Percentiles rank a stretch among this genome's conserved stretches.
These are phyloP conservation scores for Mythimna ferrago DNA, from an alignment of 2,888 invertebrate species.

Conservation along the genomic window DNA sequence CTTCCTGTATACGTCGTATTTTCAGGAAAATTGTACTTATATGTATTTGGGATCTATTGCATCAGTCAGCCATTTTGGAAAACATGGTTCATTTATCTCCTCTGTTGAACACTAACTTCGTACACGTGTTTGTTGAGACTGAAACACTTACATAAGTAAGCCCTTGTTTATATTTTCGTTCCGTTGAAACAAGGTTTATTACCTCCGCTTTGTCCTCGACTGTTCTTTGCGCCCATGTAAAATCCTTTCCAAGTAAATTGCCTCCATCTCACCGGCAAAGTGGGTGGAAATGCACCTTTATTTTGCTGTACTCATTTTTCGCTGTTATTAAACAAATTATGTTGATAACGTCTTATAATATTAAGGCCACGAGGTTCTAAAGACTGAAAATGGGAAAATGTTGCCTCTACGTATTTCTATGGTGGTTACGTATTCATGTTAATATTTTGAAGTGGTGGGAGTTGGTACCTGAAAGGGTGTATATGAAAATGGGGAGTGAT, in stretches of 20 bases:
- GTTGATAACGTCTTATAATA: conserved; percentile 58
- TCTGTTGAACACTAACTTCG: conserved; percentile 36
- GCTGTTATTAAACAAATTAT: conserved; percentile 67
- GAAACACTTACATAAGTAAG: conserved; percentile 57
- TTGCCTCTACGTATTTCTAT: conserved; percentile 40
- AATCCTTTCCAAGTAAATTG: conserved; percentile 82
- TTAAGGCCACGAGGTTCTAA: conserved; percentile 52
- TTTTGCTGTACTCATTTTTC: conserved; percentile 70
- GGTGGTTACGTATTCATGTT: conserved; percentile 49
- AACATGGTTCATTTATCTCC: conserved; percentile 16
- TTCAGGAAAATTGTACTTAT: conserved; percentile 10
- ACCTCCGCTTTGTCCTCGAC: conserved; percentile 79
- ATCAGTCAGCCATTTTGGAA: conserved; percentile 30
- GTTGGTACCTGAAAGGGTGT: conserved; percentile 68
- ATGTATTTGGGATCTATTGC: background rate
- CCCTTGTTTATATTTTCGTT: conserved; percentile 78
- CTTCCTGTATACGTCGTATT: conserved; percentile 32
- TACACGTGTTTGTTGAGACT: conserved; percentile 54
- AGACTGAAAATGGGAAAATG: conserved; percentile 55
- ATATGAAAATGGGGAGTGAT: conserved; percentile 77
- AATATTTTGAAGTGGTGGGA: conserved; percentile 63
- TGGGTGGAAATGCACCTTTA: conserved; percentile 75
- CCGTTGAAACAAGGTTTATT: conserved; percentile 81
- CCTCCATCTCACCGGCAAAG: conserved; percentile 73
- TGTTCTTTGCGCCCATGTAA: conserved; percentile 74